Evolutionary conservation across 2,797 vertebrate species (phyloP).

Genomic region (Artibeus lituratus): DNA sequence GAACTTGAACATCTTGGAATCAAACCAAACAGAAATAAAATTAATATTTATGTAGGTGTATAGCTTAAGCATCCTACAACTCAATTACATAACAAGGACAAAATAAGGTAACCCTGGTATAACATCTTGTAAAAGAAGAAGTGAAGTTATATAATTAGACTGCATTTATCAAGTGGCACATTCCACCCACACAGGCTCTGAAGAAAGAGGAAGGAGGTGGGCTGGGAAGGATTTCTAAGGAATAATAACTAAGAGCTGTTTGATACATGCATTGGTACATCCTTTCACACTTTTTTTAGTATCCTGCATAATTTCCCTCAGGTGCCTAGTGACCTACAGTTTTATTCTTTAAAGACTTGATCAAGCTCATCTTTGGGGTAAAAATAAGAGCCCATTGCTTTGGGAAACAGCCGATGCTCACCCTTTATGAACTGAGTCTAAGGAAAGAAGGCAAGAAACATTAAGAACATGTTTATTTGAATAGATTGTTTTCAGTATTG

Average conservation of each 20-base stretch:
- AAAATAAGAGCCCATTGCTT: not conserved
- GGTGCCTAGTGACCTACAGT: not conserved
- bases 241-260: conserved; percentile 56
- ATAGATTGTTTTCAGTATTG: not conserved
- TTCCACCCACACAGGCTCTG: conserved; percentile 56
- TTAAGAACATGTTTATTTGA: not conserved
- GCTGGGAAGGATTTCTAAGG: conserved; percentile 52
- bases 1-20: conserved; percentile 27
- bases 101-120: conserved; percentile 66
- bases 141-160: conserved; percentile 61
- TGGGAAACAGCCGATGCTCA: not conserved
- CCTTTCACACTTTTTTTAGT: conserved; percentile 9
- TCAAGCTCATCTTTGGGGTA: not conserved
- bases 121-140: conserved; percentile 71
- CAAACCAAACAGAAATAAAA: conserved; percentile 67
- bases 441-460: not conserved
- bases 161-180: conserved; percentile 51
- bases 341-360: not conserved
- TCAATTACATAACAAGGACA: conserved; percentile 76
- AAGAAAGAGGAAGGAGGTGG: conserved; percentile 45
- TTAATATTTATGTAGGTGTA: conserved; percentile 78
- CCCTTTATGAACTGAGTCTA: not conserved
- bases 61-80: conserved; percentile 72
- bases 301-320: not conserved
- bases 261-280: not conserved